Conservation (phyloP, 2,888 invertebrate species). For the Mythimna pallens region DNA sequence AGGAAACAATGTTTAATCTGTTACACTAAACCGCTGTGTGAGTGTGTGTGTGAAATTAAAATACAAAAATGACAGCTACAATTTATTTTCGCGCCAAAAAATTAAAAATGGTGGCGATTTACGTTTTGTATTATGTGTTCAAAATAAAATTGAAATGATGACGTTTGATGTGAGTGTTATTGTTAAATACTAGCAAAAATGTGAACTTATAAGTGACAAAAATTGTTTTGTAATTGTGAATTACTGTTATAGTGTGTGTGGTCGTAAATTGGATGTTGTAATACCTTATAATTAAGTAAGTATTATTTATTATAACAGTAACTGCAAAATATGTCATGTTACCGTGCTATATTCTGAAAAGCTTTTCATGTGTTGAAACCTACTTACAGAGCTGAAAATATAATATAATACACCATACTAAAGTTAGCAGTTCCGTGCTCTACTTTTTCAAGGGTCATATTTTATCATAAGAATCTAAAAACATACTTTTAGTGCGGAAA, state of each 20-base stretch:
- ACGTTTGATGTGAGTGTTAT: constrained; percentile 67
- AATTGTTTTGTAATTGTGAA: constrained; percentile 55
- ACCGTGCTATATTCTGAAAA: background rate
- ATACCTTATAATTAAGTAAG: constrained; percentile 50
- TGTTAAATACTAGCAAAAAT: constrained; percentile 76
- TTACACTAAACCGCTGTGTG: constrained; percentile 58
- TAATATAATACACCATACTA: constrained; percentile 23
- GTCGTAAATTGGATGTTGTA: constrained; percentile 60
- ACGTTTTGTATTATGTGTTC: constrained; percentile 84
- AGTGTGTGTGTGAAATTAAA: constrained; percentile 58
- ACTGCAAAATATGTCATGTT: background rate
- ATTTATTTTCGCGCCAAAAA: constrained; percentile 87
- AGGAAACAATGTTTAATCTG: constrained; percentile 71
- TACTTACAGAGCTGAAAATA: constrained; percentile 18
- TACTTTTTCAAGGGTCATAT: constrained; percentile 51
- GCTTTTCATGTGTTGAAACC: constrained; percentile 26
- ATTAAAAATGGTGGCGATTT: constrained; percentile 80
- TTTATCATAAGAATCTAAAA: constrained; percentile 50
- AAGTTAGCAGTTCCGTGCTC: constrained; percentile 37
- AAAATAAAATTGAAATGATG: constrained; percentile 90
- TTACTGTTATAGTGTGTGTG: constrained; percentile 57
- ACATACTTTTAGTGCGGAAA: constrained; percentile 42
- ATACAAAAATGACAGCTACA: constrained; percentile 80
- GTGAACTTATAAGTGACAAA: constrained; percentile 64
- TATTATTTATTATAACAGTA: constrained; percentile 15